Percentiles rank a stretch among this genome's conserved stretches.
Evolutionary conservation across 2,888 invertebrate species (phyloP).

Genomic region (Drosophila cognata): DNA sequence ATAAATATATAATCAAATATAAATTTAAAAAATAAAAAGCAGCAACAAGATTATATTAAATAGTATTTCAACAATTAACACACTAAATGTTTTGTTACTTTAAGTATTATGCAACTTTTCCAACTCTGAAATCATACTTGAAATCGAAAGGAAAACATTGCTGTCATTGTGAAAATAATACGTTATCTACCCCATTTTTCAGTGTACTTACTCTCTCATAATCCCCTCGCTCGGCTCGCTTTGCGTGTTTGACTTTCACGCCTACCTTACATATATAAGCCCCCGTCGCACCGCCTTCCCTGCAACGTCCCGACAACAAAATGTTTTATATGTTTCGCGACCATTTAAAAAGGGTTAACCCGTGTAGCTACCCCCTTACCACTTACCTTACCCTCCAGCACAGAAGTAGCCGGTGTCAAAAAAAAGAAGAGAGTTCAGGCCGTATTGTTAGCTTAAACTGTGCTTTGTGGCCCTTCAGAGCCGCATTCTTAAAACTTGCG

Average conservation of each 20-base stretch:
- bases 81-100: not conserved
- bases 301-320: slow-evolving; percentile 16
- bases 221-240: slow-evolving; percentile 11
- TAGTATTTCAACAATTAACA: not conserved
- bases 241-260: slow-evolving; percentile 61
- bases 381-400: not conserved
- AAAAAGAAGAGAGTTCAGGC: slow-evolving; percentile 36
- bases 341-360: slow-evolving; percentile 60
- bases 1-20: not conserved
- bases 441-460: slow-evolving; percentile 68
- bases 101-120: not conserved
- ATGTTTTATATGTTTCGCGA: slow-evolving; percentile 53
- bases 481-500: slow-evolving; percentile 48
- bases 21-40: not conserved
- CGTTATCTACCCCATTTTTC: not conserved
- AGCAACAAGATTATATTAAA: not conserved
- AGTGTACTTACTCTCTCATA: slow-evolving; percentile 8
- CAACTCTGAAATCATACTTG: not conserved
- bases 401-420: slow-evolving; percentile 53
- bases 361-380: slow-evolving; percentile 7
- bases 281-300: not conserved
- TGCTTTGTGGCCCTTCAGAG: slow-evolving; percentile 49
- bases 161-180: not conserved
- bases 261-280: slow-evolving; percentile 29
- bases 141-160: not conserved